Base-by-base conservation (phyloP, 2,797 vertebrate genomes). In the Tinamus major region DNA sequence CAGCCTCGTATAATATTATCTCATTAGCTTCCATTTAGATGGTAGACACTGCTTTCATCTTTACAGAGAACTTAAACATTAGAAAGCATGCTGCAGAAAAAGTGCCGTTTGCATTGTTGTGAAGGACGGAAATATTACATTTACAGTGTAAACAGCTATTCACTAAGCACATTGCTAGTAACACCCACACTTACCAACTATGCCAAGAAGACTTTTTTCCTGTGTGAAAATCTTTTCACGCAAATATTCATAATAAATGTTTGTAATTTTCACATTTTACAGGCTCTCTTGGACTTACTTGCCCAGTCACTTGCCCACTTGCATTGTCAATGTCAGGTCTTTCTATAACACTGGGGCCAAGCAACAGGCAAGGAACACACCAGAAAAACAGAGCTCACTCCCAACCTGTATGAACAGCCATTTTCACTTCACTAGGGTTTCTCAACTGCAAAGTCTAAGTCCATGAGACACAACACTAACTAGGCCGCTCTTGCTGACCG, bases 101-200 rank as follows among this genome's bases (percentile, higher is more conserved):
- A 77, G 15, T 6, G 3, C 4, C 16, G 78, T 95, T 76, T 83
- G 26, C 16, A 26, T 63, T 56, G 41, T 56, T 91, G 31, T 39
- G 56, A 94, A 35, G 33, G 59, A 72, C 2, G 64, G 69, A 85
- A 85, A 63, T 44, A 83, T 23, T 63, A 59, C n/a, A 56, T 63
- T 74, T 70, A 35, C 23, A 33, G 33, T 41, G 46, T 11, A 79
- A 89, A 89, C 31, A 89, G 62, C 49, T 68, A 83, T 63, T 87
- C 84, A 78, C 72, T 59, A 63, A 55, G 63, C 35, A 39, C 31
- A 49, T 0, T 6, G 35, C 35, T 58, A 49, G n/a, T 19, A 80
- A 80, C 44, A 59, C 33, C 75, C 76, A 69, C 55, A 21, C n/a
- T 83, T 69, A 80, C 31, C 20, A 69, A 14, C 21, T 55, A 37